A percentile compares a stretch with the other conserved stretches of the same genome.
Conservation (phyloP, 2,888 invertebrate species). For the Limenitis camilla region DNA sequence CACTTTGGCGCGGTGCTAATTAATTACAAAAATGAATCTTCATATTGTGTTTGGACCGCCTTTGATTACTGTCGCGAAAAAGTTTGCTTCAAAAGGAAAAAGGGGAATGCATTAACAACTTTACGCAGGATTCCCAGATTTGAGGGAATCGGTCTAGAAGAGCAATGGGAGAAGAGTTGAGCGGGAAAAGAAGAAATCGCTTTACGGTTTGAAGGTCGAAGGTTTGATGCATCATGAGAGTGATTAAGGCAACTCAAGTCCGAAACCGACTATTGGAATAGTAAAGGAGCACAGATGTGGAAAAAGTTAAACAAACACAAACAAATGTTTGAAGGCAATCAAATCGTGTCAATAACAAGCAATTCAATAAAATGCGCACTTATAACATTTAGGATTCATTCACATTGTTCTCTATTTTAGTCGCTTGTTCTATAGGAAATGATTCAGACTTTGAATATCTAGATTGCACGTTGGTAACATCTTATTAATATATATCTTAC, state of each 20-base stretch:
- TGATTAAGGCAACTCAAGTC: too few species aligned
- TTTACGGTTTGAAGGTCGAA: too few species aligned
- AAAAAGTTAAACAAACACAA: neutral
- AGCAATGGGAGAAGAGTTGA: neutral
- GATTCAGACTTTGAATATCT: neutral
- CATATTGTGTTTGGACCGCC: neutral
- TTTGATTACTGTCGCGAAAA: constrained; percentile 4
- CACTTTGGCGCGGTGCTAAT: neutral
- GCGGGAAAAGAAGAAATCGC: neutral
- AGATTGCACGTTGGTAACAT: neutral
- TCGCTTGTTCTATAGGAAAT: neutral
- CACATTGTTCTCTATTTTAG: neutral
- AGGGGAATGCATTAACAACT: constrained; percentile 11
- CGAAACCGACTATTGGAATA: too few species aligned
- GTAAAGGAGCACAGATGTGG: too few species aligned
- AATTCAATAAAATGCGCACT: constrained; percentile 14
- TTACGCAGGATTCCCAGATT: neutral
- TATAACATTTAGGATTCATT: constrained; percentile 3
- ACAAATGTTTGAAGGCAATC: neutral
- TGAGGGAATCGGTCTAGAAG: neutral
- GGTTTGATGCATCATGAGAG: too few species aligned
- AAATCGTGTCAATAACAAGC: neutral
- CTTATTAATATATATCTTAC: neutral
- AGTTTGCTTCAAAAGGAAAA: constrained; percentile 11
- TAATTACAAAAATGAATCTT: neutral